phyloP scores from a whole-genome alignment of 2,888 invertebrate species.

The Camponotus fellah region DNA sequence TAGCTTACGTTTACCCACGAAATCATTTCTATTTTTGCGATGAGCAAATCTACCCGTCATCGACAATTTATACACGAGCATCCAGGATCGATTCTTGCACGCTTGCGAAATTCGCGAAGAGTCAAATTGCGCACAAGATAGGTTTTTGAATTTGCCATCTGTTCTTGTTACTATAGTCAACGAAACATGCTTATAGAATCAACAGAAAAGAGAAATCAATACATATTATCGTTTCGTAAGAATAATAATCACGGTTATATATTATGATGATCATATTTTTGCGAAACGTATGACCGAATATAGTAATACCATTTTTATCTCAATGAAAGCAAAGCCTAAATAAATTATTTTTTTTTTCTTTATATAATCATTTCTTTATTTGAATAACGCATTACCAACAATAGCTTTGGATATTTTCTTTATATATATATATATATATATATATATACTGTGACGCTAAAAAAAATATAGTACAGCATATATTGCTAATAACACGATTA shows the following conservation, averaged over 20 bases:
- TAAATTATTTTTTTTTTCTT: not conserved
- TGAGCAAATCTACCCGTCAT: slow-evolving; percentile 52
- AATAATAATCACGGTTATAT: slow-evolving; percentile 28
- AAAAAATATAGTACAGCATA: not conserved
- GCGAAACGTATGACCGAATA: not conserved
- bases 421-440: too few species aligned
- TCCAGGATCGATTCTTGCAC: slow-evolving; percentile 18
- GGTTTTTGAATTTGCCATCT: slow-evolving; percentile 13
- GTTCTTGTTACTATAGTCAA: not conserved
- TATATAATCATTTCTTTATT: slow-evolving; percentile 61
- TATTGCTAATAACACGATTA: not conserved
- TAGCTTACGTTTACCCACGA: slow-evolving; percentile 17
- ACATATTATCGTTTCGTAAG: not conserved
- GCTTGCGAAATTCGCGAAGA: slow-evolving; percentile 19
- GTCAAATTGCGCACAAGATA: slow-evolving; percentile 20
- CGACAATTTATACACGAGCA: slow-evolving; percentile 19
- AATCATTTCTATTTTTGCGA: slow-evolving; percentile 58
- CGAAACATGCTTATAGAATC: not conserved
- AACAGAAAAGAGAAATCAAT: not conserved
- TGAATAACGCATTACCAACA: slow-evolving; percentile 55
- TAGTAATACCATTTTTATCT: not conserved
- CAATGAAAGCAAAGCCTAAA: not conserved
- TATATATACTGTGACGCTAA: not conserved
- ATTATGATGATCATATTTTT: slow-evolving; percentile 35
- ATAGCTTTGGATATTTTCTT: slow-evolving; percentile 45